Conservation (phyloP, 2,888 invertebrate species). For the Macrophya alboannulata region DNA sequence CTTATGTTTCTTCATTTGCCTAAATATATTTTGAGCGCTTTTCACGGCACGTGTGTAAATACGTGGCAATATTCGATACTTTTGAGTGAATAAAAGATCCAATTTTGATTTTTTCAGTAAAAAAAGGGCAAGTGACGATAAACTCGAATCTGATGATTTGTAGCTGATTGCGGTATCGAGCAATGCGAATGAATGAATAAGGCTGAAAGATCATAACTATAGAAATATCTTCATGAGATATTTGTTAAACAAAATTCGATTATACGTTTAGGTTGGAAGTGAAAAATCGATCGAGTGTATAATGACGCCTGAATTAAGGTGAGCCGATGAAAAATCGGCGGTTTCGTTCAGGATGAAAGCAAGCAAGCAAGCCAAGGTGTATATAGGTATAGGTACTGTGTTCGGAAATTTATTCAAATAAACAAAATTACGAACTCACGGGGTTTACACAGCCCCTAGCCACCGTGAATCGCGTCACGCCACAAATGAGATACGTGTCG, state of each 20-base stretch:
- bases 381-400: not conserved
- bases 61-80: not conserved
- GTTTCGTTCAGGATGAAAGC: not conserved
- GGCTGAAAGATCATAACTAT: not conserved
- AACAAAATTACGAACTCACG: constrained; percentile 29
- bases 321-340: not conserved
- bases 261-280: not conserved
- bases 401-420: constrained; percentile 29
- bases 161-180: not conserved
- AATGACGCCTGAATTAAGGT: not conserved
- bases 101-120: not conserved
- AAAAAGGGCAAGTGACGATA: not conserved
- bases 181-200: not conserved
- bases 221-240: constrained; percentile 6
- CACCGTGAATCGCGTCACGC: constrained; percentile 8
- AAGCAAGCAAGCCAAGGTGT: not conserved
- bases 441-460: not conserved
- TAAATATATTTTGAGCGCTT: too few species aligned
- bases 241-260: constrained; percentile 6
- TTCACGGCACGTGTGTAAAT: too few species aligned
- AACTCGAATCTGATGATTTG: not conserved
- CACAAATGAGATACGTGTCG: constrained; percentile 30
- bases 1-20: too few species aligned
- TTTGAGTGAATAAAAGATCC: not conserved
- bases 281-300: constrained; percentile 38